These are phyloP conservation scores for Crax fasciolata DNA, from an alignment of 2,797 vertebrate species.

Conservation along the genomic window DNA sequence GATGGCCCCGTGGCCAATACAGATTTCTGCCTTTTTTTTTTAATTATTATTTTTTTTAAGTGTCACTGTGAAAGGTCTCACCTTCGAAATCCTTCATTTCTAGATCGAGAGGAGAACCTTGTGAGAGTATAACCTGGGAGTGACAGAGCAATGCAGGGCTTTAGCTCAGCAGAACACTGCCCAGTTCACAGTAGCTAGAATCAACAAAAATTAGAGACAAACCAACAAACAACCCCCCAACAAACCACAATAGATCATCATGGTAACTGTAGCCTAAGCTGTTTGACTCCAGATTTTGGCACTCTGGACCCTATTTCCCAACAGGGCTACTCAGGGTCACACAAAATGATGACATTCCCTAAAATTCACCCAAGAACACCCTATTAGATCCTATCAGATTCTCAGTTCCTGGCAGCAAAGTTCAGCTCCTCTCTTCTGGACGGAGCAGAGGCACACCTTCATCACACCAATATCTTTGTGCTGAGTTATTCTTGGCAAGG, in stretches of 20 bases:
- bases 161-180: not conserved
- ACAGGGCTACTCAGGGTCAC: not conserved
- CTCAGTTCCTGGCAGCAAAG: not conserved
- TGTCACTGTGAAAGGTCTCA: not conserved
- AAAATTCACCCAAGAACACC: not conserved
- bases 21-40: too few species aligned
- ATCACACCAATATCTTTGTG: not conserved
- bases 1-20: not conserved
- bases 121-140: slow-evolving; percentile 67
- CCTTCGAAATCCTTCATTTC: slow-evolving; percentile 79
- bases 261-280: not conserved
- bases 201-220: not conserved
- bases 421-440: not conserved
- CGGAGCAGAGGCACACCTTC: not conserved
- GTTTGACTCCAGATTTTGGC: not conserved
- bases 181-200: not conserved
- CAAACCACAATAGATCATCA: not conserved
- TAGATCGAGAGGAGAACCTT: slow-evolving; percentile 60
- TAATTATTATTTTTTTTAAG: not conserved
- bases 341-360: not conserved
- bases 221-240: not conserved
- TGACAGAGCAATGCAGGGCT: not conserved
- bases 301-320: not conserved
- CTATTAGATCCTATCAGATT: not conserved
- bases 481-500: not conserved